Evolutionary conservation across 2,888 invertebrate genomes (phyloP), one percentile per base, ranked within the genome.

Genomic region (Melanostoma mellinum): DNA sequence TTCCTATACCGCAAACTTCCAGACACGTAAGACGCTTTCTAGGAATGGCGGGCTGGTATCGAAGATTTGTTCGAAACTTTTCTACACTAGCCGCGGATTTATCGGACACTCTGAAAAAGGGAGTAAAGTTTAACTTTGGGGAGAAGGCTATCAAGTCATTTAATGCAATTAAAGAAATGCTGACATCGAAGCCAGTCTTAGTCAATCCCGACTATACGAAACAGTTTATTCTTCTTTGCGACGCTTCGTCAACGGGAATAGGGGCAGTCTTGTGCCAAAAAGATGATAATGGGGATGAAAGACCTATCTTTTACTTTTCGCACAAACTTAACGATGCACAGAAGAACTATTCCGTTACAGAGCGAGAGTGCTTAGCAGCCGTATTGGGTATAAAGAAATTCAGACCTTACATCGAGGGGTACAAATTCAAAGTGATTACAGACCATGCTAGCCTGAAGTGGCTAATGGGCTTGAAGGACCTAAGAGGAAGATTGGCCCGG

Each of bases 361-460:
- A 76, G 20, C 50, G 53, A 0, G 76, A 76, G 33, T 76, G 56
- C 55, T 36, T 67, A 6, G 72, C 76, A 0, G 75, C 63, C 3
- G 69, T 80, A 1, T 30, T 52, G 5, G 30, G 68, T 0, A 58
- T 76, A 5, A 50, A 69, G 30, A 76, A 73, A 33, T 81, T 80
- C 10, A 63, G 71, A 6, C 40, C 80, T 1, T 77, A 80, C 30
- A 69, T 84, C 8, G 85, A 77, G 60, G 87, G 87, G 1, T 80
- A 85, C 9, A 55, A 71, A 6, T 86, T 86, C 33, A 84, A 10
- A 0, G 75, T 87, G 0, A 33, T 85, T n/a, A 85, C 88, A 1
- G 88, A 88, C 77, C 86, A 87, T 42, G 85, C 85, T n/a, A 86
- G 86, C 8, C 61, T 88, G 0, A 55, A 84, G 52, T 88, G 87